A percentile compares a stretch with the other conserved stretches of the same genome.
These are phyloP conservation scores for Gopherus flavomarginatus DNA, from an alignment of 2,113 vertebrate species.

Conservation along the genomic window DNA sequence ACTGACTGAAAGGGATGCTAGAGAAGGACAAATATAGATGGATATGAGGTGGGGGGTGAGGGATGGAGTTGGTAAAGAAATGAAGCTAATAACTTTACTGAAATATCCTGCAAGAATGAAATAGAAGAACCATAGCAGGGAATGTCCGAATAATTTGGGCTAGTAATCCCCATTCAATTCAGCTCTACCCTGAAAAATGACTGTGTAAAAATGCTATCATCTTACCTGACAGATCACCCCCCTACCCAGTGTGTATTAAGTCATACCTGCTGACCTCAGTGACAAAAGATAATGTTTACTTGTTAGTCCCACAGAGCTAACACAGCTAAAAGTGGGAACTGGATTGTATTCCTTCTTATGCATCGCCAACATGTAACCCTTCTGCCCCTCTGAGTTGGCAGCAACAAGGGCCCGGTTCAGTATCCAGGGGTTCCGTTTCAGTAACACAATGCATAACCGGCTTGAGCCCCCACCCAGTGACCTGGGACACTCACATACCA, in stretches of 20 bases:
- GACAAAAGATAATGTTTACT: background rate
- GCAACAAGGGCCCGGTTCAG: no score
- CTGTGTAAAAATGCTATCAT: background rate
- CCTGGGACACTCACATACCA: no score
- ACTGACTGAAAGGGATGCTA: background rate
- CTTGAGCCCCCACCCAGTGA: no score
- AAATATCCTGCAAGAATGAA: background rate
- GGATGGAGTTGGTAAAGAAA: background rate
- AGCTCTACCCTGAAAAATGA: background rate
- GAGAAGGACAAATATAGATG: background rate
- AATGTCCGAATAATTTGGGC: background rate
- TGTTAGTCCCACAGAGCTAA: background rate
- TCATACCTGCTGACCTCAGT: background rate
- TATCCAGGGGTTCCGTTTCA: no score
- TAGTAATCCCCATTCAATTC: background rate
- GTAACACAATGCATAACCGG: no score
- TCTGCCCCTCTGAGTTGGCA: no score
- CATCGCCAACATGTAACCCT: background rate
- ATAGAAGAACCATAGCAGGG: accelerated
- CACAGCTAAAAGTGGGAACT: background rate
- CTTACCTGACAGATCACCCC: background rate
- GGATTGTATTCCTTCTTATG: background rate
- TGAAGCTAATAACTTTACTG: background rate
- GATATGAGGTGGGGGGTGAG: accelerated
- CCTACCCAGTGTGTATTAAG: background rate